Conservation (phyloP, 2,888 invertebrate species). For the Polyploca ridens region DNA sequence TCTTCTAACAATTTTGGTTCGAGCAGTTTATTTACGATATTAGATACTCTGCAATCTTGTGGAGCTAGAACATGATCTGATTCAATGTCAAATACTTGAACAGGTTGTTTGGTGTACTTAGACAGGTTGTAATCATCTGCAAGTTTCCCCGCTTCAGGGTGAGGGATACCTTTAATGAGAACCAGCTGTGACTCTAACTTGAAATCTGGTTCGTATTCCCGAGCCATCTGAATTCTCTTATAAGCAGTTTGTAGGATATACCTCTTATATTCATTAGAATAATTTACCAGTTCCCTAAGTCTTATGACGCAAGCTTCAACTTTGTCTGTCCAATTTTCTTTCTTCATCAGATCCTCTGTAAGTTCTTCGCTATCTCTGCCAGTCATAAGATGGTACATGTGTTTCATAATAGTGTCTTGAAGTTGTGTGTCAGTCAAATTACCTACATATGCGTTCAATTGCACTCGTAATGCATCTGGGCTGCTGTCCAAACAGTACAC, state of each 20-base stretch:
- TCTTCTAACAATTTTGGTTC: constrained; percentile 41
- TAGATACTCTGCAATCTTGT: constrained; percentile 48
- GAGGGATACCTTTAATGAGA: constrained; percentile 47
- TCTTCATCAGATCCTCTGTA: constrained; percentile 31
- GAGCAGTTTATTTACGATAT: constrained; percentile 51
- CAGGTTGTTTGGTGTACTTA: constrained; percentile 47
- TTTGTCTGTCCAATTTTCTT: constrained; percentile 42
- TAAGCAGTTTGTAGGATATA: constrained; percentile 45
- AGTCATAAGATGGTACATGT: constrained; percentile 46
- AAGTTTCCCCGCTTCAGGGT: constrained; percentile 32
- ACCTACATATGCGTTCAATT: constrained; percentile 49
- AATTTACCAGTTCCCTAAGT: constrained; percentile 35
- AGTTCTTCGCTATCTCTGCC: constrained; percentile 36
- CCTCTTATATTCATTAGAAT: constrained; percentile 45
- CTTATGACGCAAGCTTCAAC: constrained; percentile 38
- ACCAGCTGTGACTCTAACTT: constrained; percentile 54
- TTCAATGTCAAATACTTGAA: constrained; percentile 45
- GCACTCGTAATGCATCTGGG: constrained; percentile 46
- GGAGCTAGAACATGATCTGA: constrained; percentile 45
- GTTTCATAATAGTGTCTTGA: constrained; percentile 43
- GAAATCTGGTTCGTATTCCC: constrained; percentile 46
- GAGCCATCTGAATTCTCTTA: constrained; percentile 43
- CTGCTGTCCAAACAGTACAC: constrained; percentile 57
- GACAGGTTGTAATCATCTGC: constrained; percentile 55
- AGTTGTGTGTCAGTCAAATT: constrained; percentile 39